phyloP scores from a whole-genome alignment of 2,797 vertebrate species.

The Natrix natrix region DNA sequence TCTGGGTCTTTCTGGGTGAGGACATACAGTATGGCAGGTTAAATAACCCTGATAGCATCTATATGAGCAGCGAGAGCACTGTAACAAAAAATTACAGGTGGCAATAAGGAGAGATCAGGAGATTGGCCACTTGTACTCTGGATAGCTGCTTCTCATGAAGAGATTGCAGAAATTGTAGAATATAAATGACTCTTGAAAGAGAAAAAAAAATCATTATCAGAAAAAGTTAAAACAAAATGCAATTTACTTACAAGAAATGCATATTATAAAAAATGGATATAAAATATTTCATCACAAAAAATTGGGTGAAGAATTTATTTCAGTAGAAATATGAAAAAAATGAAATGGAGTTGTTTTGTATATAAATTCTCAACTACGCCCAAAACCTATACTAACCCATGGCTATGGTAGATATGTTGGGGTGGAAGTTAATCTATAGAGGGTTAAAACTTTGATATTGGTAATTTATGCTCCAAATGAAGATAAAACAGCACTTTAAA shows the following conservation, averaged over 20 bases:
- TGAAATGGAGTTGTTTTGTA: background rate
- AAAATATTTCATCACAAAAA: background rate
- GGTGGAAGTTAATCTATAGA: background rate
- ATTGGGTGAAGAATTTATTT: background rate
- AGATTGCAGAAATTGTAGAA: background rate
- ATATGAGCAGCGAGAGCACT: background rate
- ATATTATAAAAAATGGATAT: background rate
- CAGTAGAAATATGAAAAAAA: background rate
- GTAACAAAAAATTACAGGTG: background rate
- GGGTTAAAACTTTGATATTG: background rate
- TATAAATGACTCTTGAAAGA: background rate
- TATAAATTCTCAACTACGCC: background rate
- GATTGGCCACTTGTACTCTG: background rate
- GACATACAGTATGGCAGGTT: background rate
- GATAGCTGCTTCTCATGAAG: background rate
- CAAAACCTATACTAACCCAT: background rate
- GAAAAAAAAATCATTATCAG: background rate
- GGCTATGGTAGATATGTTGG: background rate
- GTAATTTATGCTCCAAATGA: background rate
- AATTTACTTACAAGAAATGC: background rate
- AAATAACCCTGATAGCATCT: background rate
- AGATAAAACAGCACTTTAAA: background rate
- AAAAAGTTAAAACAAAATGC: background rate
- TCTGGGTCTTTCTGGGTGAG: background rate
- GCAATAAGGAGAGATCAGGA: background rate